These are phyloP conservation scores for Teinopalpus imperialis DNA, from an alignment of 2,888 invertebrate species.

Conservation along the genomic window DNA sequence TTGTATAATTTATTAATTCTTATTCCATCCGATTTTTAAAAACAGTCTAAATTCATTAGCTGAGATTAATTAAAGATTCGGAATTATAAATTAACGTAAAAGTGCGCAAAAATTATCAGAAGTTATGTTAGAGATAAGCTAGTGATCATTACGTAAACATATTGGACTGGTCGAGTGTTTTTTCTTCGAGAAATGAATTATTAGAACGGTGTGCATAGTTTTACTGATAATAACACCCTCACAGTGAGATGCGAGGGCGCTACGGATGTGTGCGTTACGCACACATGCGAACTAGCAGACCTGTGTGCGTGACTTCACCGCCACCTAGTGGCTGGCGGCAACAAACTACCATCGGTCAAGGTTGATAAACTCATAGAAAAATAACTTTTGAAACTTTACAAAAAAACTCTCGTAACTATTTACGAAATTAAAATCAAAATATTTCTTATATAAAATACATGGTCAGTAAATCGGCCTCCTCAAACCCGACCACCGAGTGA, in stretches of 20 bases:
- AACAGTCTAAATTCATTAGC: too few relatives aligned
- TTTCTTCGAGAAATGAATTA: constrained; percentile 36
- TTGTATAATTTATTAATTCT: too few relatives aligned
- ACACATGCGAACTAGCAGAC: constrained; percentile 41
- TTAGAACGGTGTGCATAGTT: constrained; percentile 46
- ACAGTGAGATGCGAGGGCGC: constrained; percentile 33
- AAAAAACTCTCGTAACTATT: constrained; percentile 28
- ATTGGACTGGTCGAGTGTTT: constrained; percentile 4
- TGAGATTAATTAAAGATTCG: too few relatives aligned
- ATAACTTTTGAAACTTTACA: constrained; percentile 62
- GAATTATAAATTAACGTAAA: too few relatives aligned
- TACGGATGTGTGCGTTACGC: constrained; percentile 51
- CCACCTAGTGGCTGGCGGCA: constrained; percentile 65
- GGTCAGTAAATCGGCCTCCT: constrained; percentile 21
- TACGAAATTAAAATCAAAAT: neutral
- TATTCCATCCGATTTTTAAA: too few relatives aligned
- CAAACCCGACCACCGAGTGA: constrained; percentile 31
- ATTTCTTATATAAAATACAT: neutral
- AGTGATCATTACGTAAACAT: too few relatives aligned
- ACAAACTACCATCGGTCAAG: constrained; percentile 57
- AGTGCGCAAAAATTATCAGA: too few relatives aligned
- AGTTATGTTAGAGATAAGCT: too few relatives aligned
- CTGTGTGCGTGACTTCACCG: constrained; percentile 55
- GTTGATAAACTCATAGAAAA: constrained; percentile 71
- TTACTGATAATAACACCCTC: constrained; percentile 47